Conservation (phyloP, 2,113 vertebrate genomes). For the Austrofundulus limnaeus region DNA sequence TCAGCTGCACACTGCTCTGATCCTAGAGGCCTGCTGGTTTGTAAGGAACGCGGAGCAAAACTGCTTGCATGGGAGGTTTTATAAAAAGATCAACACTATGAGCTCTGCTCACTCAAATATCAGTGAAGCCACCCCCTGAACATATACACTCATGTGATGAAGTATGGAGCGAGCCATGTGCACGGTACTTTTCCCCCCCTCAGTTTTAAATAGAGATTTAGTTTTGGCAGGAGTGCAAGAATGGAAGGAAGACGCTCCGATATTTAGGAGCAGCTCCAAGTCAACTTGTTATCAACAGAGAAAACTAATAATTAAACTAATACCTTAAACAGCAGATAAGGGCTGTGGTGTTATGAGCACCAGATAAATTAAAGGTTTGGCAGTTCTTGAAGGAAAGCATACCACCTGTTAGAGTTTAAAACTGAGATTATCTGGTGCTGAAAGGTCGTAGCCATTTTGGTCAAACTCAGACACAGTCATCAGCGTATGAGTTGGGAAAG, state of each 20-base stretch:
- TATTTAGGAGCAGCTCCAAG: slow-evolving; percentile 34
- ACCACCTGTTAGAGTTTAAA: too few relatives aligned
- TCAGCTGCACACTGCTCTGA: background rate
- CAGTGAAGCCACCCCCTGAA: background rate
- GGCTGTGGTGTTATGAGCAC: too few relatives aligned
- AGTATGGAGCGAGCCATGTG: slow-evolving; percentile 7
- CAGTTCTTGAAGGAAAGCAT: too few relatives aligned
- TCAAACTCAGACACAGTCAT: too few relatives aligned
- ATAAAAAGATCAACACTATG: slow-evolving; percentile 73
- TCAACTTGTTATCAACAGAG: slow-evolving; percentile 47
- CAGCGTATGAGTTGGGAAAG: too few relatives aligned
- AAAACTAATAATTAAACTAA: background rate
- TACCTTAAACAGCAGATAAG: background rate
- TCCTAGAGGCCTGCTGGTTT: slow-evolving; percentile 1
- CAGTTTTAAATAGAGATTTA: slow-evolving; percentile 25
- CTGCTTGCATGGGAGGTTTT: slow-evolving; percentile 68
- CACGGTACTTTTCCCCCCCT: too few relatives aligned
- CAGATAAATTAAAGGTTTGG: too few relatives aligned
- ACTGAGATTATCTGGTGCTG: too few relatives aligned
- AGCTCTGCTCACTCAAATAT: slow-evolving; percentile 6
- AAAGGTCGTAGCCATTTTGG: too few relatives aligned
- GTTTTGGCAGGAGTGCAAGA: slow-evolving; percentile 24
- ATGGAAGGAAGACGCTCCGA: background rate
- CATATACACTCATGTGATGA: background rate
- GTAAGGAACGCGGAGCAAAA: slow-evolving; percentile 58